phyloP scores from a whole-genome alignment of 1,140 invertebrate genomes.

The Pogonognathellus flavescens region DNA sequence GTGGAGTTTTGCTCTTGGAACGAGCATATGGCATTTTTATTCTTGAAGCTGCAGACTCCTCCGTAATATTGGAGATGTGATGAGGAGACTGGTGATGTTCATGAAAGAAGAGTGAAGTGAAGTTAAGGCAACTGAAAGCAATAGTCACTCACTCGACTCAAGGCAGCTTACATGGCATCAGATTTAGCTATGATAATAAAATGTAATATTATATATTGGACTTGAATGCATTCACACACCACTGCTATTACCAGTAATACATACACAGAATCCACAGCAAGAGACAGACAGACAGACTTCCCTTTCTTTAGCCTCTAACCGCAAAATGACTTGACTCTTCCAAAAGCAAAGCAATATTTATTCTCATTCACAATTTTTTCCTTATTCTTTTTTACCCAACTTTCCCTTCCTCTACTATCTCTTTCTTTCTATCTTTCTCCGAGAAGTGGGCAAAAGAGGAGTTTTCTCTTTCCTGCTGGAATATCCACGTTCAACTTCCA shows the following conservation, averaged over 20 bases:
- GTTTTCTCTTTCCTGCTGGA: no score
- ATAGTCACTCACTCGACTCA: conserved; percentile 2
- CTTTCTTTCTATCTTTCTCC: background rate
- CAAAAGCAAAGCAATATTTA: conserved; percentile 34
- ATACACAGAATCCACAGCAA: background rate
- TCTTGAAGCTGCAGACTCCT: no score
- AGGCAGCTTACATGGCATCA: background rate
- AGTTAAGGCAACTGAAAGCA: background rate
- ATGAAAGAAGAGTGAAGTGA: background rate
- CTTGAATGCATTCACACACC: background rate
- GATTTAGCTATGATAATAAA: conserved; percentile 48
- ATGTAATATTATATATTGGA: conserved; percentile 34
- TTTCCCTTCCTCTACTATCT: background rate
- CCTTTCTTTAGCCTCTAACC: background rate
- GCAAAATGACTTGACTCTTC: conserved; percentile 17
- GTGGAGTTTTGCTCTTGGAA: no score
- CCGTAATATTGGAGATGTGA: background rate
- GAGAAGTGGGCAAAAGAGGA: no score
- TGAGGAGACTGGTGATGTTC: background rate
- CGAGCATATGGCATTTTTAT: no score
- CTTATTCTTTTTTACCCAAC: background rate
- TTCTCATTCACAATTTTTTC: conserved; percentile 4
- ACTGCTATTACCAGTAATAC: background rate
- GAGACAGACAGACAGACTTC: conserved; percentile 26
- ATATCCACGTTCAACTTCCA: no score